phyloP scores from a whole-genome alignment of 1,140 invertebrate species.

The Carcinoscorpius rotundicauda region DNA sequence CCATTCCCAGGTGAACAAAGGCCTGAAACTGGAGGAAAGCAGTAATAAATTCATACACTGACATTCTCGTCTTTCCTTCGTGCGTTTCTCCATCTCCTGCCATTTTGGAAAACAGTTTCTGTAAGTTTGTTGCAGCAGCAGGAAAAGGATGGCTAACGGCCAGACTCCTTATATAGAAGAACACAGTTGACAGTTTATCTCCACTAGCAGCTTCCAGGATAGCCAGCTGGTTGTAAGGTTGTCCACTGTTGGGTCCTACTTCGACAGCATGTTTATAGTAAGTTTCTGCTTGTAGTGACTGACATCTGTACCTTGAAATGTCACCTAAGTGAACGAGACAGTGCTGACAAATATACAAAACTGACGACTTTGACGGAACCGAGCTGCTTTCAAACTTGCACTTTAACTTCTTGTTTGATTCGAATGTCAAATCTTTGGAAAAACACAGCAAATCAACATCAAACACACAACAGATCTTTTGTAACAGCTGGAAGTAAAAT shows the following conservation, averaged over 20 bases:
- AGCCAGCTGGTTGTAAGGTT: conserved; percentile 78
- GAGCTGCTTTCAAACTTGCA: no score
- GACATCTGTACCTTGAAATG: conserved; percentile 66
- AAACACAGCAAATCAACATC: conserved; percentile 63
- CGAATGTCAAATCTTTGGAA: conserved; percentile 16
- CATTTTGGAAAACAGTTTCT: conserved; percentile 44
- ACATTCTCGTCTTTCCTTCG: conserved; percentile 43
- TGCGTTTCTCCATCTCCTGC: conserved; percentile 23
- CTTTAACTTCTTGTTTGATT: no score
- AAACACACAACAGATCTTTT: conserved; percentile 67
- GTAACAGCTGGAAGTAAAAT: conserved; percentile 61
- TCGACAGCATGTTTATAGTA: conserved; percentile 69
- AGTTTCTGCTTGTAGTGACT: conserved; percentile 61
- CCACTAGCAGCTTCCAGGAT: conserved; percentile 63
- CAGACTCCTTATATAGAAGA: conserved; percentile 67
- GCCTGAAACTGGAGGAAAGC: conserved; percentile 55
- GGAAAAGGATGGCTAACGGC: conserved; percentile 69
- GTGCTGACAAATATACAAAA: conserved; percentile 67
- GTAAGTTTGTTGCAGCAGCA: conserved; percentile 62
- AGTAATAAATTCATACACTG: conserved; percentile 51
- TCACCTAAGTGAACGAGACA: conserved; percentile 76
- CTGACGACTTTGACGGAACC: conserved; percentile 9
- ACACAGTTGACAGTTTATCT: conserved; percentile 66
- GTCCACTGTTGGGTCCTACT: conserved; percentile 61
- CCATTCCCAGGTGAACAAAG: conserved; percentile 44